A percentile compares a stretch with the other conserved stretches of the same genome.
phyloP scores from a whole-genome alignment of 2,888 invertebrate genomes.

The Plagodis dolabraria region DNA sequence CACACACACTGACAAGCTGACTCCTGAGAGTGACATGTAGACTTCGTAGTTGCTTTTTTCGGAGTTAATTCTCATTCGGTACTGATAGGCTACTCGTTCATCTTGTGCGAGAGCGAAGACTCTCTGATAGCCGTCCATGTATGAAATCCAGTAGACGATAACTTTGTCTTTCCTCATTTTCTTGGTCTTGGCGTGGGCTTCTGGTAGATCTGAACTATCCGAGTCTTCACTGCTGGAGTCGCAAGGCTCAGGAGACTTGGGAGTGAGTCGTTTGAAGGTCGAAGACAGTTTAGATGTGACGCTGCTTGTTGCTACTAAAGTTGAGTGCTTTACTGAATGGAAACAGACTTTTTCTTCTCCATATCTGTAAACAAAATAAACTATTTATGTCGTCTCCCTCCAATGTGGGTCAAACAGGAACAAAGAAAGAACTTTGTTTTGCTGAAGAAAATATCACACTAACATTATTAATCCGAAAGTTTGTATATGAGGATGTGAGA shows the following conservation, averaged over 20 bases:
- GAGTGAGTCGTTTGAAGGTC: constrained; percentile 80
- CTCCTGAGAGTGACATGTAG: constrained; percentile 88
- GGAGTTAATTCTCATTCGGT: constrained; percentile 85
- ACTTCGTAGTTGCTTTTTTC: constrained; percentile 89
- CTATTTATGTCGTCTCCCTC: too few relatives aligned
- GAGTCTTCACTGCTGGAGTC: constrained; percentile 87
- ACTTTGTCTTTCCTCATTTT: constrained; percentile 90
- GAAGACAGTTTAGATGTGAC: constrained; percentile 84
- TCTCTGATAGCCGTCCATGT: constrained; percentile 89
- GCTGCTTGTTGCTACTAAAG: constrained; percentile 71
- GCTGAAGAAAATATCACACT: too few relatives aligned
- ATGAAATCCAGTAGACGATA: constrained; percentile 92
- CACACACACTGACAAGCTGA: constrained; percentile 86
- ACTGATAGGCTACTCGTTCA: constrained; percentile 87
- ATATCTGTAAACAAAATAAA: constrained; percentile 62
- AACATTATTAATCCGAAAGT: too few relatives aligned
- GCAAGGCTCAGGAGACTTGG: constrained; percentile 79
- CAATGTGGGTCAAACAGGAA: too few relatives aligned
- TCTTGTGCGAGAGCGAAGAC: constrained; percentile 91
- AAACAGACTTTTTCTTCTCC: constrained; percentile 90
- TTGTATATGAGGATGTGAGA: too few relatives aligned
- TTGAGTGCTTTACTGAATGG: constrained; percentile 87
- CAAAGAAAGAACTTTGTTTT: too few relatives aligned
- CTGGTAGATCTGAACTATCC: constrained; percentile 73
- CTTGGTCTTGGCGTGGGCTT: constrained; percentile 79